phyloP scores from a whole-genome alignment of 2,797 vertebrate species.

The Apogon hyalosoma region DNA sequence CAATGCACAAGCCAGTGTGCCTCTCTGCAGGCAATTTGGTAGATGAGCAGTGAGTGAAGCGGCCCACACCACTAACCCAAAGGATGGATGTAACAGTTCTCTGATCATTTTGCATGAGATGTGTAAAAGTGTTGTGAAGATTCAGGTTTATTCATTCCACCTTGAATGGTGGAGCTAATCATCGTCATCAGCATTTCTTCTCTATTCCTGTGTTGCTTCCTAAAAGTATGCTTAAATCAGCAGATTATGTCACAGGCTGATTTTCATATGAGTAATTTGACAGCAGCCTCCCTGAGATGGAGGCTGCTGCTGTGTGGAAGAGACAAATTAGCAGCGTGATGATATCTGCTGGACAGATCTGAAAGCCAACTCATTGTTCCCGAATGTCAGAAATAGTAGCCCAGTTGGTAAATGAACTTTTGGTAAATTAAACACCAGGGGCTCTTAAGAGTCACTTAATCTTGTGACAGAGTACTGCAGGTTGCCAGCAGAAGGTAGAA shows the following conservation, averaged over 20 bases:
- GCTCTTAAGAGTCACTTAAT: conserved; percentile 50
- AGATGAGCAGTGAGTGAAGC: conserved; percentile 33
- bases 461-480: conserved; percentile 45
- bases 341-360: conserved; percentile 33
- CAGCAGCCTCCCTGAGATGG: conserved; percentile 1
- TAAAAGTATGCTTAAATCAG: conserved; percentile 18
- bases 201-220: conserved; percentile 1
- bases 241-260: conserved; percentile 30
- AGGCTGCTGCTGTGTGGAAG: conserved; percentile 15
- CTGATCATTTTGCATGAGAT: conserved; percentile 2
- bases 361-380: conserved; percentile 34
- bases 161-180: conserved; percentile 18
- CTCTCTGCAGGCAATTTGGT: conserved; percentile 25
- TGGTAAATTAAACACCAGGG: conserved; percentile 54
- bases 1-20: conserved; percentile 13
- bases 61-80: conserved; percentile 20
- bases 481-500: conserved; percentile 32
- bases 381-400: conserved; percentile 19
- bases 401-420: conserved; percentile 46
- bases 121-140: neutral
- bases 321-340: conserved; percentile 22
- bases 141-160: conserved; percentile 10
- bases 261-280: conserved; percentile 56
- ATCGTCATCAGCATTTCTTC: conserved; percentile 6
- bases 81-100: conserved; percentile 28